These are phyloP conservation scores for Lindbergichthys nudifrons DNA, from an alignment of 2,797 vertebrate species.

Conservation along the genomic window DNA sequence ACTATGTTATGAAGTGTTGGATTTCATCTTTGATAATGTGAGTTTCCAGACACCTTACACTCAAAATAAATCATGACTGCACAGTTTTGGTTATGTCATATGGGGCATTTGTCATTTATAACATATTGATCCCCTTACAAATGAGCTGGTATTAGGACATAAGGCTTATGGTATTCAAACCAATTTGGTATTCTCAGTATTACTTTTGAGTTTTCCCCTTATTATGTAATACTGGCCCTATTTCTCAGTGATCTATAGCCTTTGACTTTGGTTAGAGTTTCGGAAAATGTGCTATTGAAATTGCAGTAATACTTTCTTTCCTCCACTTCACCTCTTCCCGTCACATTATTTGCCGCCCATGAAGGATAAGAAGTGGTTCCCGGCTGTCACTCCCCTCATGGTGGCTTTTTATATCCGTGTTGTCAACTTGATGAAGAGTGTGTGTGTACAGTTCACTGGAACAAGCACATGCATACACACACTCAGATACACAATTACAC, in stretches of 20 bases:
- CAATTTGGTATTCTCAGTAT: neutral
- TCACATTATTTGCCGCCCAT: slow-evolving; percentile 24
- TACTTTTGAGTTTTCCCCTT: slow-evolving; percentile 13
- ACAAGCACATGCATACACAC: neutral
- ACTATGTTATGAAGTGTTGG: slow-evolving; percentile 20
- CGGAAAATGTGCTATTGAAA: slow-evolving; percentile 2
- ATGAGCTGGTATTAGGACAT: neutral
- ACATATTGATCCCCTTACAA: neutral
- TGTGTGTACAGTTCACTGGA: slow-evolving; percentile 23
- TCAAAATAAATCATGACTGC: slow-evolving; percentile 14
- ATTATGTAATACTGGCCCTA: neutral
- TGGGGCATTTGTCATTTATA: neutral
- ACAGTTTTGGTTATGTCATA: slow-evolving; percentile 18
- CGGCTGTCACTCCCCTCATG: slow-evolving; percentile 54
- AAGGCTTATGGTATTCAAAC: neutral
- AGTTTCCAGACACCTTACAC: slow-evolving; percentile 17
- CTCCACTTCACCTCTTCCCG: slow-evolving; percentile 2
- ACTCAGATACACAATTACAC: too few species aligned
- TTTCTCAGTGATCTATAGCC: slow-evolving; percentile 16
- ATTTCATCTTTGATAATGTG: slow-evolving; percentile 25
- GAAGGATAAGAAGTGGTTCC: slow-evolving; percentile 35
- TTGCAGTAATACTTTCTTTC: neutral
- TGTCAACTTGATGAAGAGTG: slow-evolving; percentile 30
- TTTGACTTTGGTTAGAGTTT: slow-evolving; percentile 10
- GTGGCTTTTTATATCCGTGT: slow-evolving; percentile 29